These are phyloP conservation scores for Acleris laterana DNA, from an alignment of 2,888 invertebrate species.

Conservation along the genomic window DNA sequence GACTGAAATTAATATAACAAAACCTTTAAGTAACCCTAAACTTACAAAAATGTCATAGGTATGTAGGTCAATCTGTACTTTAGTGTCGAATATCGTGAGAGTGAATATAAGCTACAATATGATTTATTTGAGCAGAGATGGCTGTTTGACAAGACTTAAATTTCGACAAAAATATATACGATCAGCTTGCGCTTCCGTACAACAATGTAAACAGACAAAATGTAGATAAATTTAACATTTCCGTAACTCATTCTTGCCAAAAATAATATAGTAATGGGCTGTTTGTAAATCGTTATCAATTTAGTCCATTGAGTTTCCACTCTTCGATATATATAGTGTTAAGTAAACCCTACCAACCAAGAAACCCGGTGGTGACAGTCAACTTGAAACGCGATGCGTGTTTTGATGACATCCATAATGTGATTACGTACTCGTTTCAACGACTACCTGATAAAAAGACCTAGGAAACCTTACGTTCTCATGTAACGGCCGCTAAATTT, in stretches of 20 bases:
- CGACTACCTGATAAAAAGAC: not conserved
- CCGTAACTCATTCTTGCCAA: constrained; percentile 26
- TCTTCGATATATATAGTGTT: not conserved
- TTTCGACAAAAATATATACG: constrained; percentile 60
- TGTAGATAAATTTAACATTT: constrained; percentile 26
- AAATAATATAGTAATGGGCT: constrained; percentile 21
- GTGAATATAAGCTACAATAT: no score
- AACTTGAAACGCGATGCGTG: no score
- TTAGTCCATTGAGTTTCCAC: constrained; percentile 20
- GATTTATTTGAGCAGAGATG: constrained; percentile 39
- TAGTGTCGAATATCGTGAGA: no score
- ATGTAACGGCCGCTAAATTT: not conserved
- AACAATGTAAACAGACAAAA: constrained; percentile 25
- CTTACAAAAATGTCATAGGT: no score
- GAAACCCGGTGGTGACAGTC: no score
- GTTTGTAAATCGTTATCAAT: constrained; percentile 29
- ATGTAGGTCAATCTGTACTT: not conserved
- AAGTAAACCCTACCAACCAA: no score
- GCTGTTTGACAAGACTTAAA: no score
- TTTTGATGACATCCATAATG: no score
- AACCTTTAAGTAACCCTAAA: no score
- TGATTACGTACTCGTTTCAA: not conserved
- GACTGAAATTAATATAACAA: not conserved
- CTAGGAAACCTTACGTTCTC: not conserved
- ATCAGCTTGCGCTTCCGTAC: constrained; percentile 33